Conservation (phyloP, 2,888 invertebrate species). For the Lottia gigantea region DNA sequence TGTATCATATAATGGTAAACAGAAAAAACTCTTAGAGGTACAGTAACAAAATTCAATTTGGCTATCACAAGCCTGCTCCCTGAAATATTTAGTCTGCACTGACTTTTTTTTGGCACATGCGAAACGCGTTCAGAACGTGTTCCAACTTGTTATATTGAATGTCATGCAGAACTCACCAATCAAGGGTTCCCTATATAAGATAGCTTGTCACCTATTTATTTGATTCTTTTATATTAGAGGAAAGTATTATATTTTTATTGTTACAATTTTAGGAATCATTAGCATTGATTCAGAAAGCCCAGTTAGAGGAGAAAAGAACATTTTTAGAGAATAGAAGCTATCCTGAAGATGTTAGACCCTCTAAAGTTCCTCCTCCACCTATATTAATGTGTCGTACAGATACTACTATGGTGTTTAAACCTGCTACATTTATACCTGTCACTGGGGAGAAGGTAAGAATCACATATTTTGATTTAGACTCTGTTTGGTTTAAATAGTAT, state of each 20-base stretch:
- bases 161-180: too few species aligned
- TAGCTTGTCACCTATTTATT: too few species aligned
- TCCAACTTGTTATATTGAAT: too few species aligned
- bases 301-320: slow-evolving; percentile 58
- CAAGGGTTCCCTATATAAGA: too few species aligned
- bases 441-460: slow-evolving; percentile 56
- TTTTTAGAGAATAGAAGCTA: slow-evolving; percentile 56
- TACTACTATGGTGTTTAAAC: slow-evolving; percentile 63
- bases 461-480: not conserved
- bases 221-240: too few species aligned
- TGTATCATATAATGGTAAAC: slow-evolving; percentile 41
- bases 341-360: slow-evolving; percentile 28
- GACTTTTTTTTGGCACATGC: too few species aligned
- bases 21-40: slow-evolving; percentile 53
- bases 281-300: slow-evolving; percentile 53
- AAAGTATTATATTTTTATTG: too few species aligned
- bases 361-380: slow-evolving; percentile 62
- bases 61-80: too few species aligned
- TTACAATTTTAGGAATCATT: slow-evolving; percentile 52
- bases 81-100: too few species aligned
- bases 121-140: too few species aligned
- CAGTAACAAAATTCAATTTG: too few species aligned
- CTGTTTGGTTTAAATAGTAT: too few species aligned
- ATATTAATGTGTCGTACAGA: slow-evolving; percentile 63
- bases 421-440: slow-evolving; percentile 57